phyloP scores from a whole-genome alignment of 1,140 invertebrate species.

The Propsilocerus akamusi region DNA sequence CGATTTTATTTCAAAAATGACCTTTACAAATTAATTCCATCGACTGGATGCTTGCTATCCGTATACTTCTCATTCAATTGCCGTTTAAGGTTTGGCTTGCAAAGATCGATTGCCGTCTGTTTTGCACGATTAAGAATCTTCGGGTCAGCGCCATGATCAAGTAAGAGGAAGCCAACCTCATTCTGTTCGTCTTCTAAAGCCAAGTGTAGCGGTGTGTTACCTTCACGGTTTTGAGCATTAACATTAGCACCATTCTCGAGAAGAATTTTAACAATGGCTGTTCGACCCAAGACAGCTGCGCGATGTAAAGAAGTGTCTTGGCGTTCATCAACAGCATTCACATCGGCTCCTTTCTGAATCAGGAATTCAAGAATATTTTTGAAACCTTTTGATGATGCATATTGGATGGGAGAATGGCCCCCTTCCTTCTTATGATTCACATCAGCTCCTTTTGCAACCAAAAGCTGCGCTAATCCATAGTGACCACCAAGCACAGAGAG shows the following conservation, averaged over 20 bases:
- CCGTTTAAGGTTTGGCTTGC: not conserved
- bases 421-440: not conserved
- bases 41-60: too few species aligned
- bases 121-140: conserved; percentile 5
- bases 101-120: not conserved
- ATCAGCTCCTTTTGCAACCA: not conserved
- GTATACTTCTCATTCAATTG: not conserved
- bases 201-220: conserved; percentile 7
- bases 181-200: conserved; percentile 7
- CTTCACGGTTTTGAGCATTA: conserved; percentile 8
- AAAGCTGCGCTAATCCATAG: not conserved
- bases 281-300: not conserved
- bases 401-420: not conserved
- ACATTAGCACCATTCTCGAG: conserved; percentile 9
- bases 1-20: too few species aligned
- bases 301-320: not conserved
- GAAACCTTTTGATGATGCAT: not conserved
- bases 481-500: not conserved
- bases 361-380: not conserved
- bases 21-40: too few species aligned
- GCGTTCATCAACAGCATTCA: not conserved
- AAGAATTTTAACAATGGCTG: conserved; percentile 7
- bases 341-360: not conserved
- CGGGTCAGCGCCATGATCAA: conserved; percentile 8
- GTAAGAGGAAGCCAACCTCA: conserved; percentile 6